phyloP scores from a whole-genome alignment of 2,113 vertebrate genomes.

The Rhipidura dahli region DNA sequence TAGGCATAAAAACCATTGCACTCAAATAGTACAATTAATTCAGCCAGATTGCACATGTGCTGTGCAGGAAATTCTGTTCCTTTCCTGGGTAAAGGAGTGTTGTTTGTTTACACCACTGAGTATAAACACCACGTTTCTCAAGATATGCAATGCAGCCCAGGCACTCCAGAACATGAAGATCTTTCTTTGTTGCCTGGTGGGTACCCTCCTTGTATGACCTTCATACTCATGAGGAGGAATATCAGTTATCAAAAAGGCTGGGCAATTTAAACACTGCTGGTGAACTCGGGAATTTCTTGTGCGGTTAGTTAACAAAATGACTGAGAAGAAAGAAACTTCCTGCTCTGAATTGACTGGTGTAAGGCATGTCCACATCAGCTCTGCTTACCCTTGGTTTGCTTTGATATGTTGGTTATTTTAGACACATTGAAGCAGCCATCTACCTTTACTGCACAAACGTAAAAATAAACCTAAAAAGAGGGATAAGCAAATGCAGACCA shows the following conservation, averaged over 20 bases:
- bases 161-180: not conserved
- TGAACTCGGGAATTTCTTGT: not conserved
- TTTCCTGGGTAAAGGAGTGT: not conserved
- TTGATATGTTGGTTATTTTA: not conserved
- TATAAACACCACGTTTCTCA: not conserved
- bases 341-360: not conserved
- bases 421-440: not conserved
- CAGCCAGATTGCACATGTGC: not conserved
- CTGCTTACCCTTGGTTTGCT: not conserved
- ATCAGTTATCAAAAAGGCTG: not conserved
- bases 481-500: not conserved
- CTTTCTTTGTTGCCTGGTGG: not conserved
- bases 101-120: not conserved
- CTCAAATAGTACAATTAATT: not conserved
- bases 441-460: not conserved
- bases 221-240: not conserved
- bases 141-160: not conserved
- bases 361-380: not conserved
- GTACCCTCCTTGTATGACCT: not conserved
- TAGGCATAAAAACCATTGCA: rapidly evolving
- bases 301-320: not conserved
- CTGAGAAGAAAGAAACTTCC: not conserved
- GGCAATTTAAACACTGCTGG: not conserved
- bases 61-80: not conserved
- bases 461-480: not conserved